Conservation (phyloP, 1,140 invertebrate genomes). For the Antheraea pernyi region DNA sequence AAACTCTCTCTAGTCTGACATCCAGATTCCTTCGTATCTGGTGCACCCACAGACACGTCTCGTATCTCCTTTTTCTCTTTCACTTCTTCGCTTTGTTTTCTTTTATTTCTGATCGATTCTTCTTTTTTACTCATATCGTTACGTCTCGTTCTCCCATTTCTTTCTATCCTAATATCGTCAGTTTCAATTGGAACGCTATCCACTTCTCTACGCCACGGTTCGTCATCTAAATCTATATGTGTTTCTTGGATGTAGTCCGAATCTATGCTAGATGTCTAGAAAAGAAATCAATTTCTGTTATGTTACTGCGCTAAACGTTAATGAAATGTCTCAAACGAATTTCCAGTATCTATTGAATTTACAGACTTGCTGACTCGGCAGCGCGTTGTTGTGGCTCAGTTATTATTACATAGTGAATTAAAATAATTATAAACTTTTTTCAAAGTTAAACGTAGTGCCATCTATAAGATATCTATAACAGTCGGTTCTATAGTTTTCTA, state of each 20-base stretch:
- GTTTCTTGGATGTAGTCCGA: conserved; percentile 67
- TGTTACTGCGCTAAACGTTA: too few species aligned
- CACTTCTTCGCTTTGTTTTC: conserved; percentile 42
- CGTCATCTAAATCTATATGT: conserved; percentile 66
- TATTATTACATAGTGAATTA: too few species aligned
- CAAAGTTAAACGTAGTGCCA: too few species aligned
- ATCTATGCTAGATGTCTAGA: conserved; percentile 63
- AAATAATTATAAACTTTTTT: too few species aligned
- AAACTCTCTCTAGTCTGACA: conserved; percentile 90
- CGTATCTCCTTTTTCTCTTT: conserved; percentile 57
- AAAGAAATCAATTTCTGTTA: background rate
- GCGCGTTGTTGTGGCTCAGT: too few species aligned
- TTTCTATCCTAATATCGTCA: conserved; percentile 56
- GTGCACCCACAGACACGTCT: conserved; percentile 66
- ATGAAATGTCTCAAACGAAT: too few species aligned
- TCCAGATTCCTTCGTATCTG: conserved; percentile 87
- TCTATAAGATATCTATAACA: too few species aligned
- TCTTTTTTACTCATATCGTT: conserved; percentile 65
- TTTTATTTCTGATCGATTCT: conserved; percentile 56
- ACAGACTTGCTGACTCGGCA: background rate
- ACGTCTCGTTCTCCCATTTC: conserved; percentile 58
- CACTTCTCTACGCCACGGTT: conserved; percentile 75
- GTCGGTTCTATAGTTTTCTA: too few species aligned
- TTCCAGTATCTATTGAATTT: too few species aligned
- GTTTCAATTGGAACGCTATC: conserved; percentile 42